Conservation (phyloP, 2,888 invertebrate species). For the Cantharis flavilabris region DNA sequence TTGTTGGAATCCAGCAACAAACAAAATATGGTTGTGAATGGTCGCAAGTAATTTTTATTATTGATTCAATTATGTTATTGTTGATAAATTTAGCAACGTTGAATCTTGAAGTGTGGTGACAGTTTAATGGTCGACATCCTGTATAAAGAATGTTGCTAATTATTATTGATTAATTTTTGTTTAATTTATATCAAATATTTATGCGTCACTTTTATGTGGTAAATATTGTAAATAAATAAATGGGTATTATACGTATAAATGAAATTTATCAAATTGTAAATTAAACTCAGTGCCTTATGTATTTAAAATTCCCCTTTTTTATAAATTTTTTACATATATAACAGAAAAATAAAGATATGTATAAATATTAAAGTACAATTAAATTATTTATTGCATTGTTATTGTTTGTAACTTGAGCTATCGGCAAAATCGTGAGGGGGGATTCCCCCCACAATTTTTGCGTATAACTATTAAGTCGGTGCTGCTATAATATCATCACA, state of each 20-base stretch:
- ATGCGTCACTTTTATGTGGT: not conserved
- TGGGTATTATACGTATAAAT: constrained; percentile 2
- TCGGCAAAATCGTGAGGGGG: not conserved
- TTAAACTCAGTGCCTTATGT: constrained; percentile 20
- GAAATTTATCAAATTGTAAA: constrained; percentile 6
- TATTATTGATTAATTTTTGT: not conserved
- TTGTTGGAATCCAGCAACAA: constrained; percentile 55
- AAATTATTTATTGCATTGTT: constrained; percentile 8
- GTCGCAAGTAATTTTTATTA: constrained; percentile 1
- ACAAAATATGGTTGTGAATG: constrained; percentile 10
- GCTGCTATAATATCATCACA: not conserved
- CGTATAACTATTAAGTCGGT: not conserved
- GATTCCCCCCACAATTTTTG: not conserved
- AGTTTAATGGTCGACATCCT: not conserved
- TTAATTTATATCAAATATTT: not conserved
- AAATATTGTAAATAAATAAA: not conserved
- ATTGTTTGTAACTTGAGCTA: not conserved
- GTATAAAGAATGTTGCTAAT: not conserved
- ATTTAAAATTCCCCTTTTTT: constrained; percentile 11
- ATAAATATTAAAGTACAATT: constrained; percentile 6
- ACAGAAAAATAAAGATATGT: constrained; percentile 19
- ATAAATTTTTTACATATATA: constrained; percentile 10
- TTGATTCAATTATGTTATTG: not conserved
- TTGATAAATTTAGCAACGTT: not conserved
- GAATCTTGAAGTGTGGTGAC: not conserved